phyloP scores from a whole-genome alignment of 2,888 invertebrate genomes.

The Ophraella communa region DNA sequence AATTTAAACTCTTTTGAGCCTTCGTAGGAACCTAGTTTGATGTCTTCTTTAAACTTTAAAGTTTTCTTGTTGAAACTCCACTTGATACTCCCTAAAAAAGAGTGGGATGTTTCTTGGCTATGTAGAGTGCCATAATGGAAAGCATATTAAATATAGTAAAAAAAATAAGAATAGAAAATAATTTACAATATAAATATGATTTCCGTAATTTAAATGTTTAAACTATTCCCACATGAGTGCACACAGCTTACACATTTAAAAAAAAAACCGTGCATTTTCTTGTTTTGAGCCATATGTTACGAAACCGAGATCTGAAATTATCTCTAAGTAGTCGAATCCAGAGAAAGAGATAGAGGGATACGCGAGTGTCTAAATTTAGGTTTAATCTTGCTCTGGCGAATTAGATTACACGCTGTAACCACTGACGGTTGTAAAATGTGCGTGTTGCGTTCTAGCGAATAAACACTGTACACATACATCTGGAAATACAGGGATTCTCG shows the following conservation, averaged over 20 bases:
- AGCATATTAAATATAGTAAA: no score
- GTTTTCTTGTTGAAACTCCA: no score
- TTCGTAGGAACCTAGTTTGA: no score
- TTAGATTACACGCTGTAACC: slow-evolving; percentile 16
- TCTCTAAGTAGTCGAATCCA: slow-evolving; percentile 12
- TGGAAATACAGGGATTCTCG: not conserved
- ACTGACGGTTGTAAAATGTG: slow-evolving; percentile 11
- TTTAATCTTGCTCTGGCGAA: slow-evolving; percentile 19
- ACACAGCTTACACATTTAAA: not conserved
- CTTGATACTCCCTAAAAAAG: no score
- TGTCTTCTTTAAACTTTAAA: no score
- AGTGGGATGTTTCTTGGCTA: not conserved
- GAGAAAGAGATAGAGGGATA: slow-evolving; percentile 12
- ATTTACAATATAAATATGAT: no score
- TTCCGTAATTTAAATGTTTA: no score
- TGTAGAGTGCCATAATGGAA: no score
- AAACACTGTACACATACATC: slow-evolving; percentile 7
- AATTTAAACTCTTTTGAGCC: no score
- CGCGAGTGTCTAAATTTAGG: slow-evolving; percentile 19
- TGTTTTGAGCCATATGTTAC: slow-evolving; percentile 4
- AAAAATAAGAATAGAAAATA: no score
- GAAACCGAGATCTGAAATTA: slow-evolving; percentile 9
- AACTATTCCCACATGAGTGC: not conserved
- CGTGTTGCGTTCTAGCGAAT: slow-evolving; percentile 13
- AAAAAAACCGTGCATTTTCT: not conserved